phyloP scores from a whole-genome alignment of 2,797 vertebrate species.

The Pantherophis vulpinus region DNA sequence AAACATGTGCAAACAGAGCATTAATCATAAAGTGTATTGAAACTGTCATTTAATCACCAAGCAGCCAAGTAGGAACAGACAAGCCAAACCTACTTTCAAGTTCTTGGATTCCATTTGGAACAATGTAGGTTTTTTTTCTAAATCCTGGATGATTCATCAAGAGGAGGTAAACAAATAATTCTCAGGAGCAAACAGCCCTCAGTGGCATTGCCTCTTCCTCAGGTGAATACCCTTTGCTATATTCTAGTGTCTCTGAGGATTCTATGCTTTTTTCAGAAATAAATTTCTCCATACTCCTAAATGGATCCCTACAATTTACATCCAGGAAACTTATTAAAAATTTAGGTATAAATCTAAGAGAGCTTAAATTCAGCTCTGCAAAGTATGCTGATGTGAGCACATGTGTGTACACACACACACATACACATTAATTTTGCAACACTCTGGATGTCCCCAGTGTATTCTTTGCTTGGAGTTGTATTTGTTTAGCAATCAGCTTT shows the following conservation, averaged over 20 bases:
- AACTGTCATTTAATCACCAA: not conserved
- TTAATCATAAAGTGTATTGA: not conserved
- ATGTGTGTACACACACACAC: not conserved
- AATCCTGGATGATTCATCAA: not conserved
- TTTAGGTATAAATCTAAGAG: not conserved
- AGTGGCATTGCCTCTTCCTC: not conserved
- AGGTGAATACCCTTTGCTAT: not conserved
- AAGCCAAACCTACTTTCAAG: not conserved
- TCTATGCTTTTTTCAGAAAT: not conserved
- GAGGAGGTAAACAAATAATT: not conserved
- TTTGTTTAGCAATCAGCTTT: not conserved
- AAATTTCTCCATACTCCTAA: not conserved
- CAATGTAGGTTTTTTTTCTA: not conserved
- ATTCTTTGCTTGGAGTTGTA: slow-evolving; percentile 5
- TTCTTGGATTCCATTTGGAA: not conserved
- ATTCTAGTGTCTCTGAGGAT: not conserved
- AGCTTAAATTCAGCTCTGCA: not conserved
- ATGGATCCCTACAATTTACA: not conserved
- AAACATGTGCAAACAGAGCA: not conserved
- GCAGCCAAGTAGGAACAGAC: not conserved
- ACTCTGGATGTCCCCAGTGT: not conserved
- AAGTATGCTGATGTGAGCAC: not conserved
- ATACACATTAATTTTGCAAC: not conserved
- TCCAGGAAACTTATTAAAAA: not conserved
- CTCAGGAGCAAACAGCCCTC: not conserved